Evolutionary conservation across 2,888 invertebrate species (phyloP), one percentile per base, ranked within the genome.

Genomic region (Caenorhabditis sp.): DNA sequence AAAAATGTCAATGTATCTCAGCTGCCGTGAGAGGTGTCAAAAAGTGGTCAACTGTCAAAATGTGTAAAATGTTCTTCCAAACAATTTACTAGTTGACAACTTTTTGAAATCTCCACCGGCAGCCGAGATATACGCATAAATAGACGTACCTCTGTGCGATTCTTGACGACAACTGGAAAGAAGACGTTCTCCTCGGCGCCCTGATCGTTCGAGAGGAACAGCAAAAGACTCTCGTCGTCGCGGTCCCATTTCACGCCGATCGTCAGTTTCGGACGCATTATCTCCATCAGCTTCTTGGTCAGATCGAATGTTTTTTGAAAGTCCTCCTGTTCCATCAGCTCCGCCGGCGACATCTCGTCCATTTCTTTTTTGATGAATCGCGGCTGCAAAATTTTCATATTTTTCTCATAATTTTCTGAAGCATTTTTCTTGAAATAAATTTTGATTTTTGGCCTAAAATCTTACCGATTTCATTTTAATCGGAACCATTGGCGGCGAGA

Each of bases 111-210:
- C n/a, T n/a, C n/a, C n/a, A n/a, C n/a, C n/a, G n/a, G n/a, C n/a
- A n/a, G n/a, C n/a, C n/a, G n/a, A n/a, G n/a, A n/a, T n/a, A n/a
- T n/a, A n/a, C n/a, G n/a, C n/a, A n/a, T n/a, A n/a, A n/a, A n/a
- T n/a, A 35, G 35, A 35, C 9, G 30, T 30, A 72, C 63, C 50
- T 59, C 53, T 32, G 65, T 39, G 13, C 48, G 39, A n/a, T 32
- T 55, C 26, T 37, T 48, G 1, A 63, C 30, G 17, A 63, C 63
- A 30, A 65, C 45, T 35, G 62, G 63, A 50, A 55, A 37, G 37
- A 72, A 73, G 15, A 73, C 63, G 8, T 65, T 56, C 24, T 73
- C 63, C 8, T 50, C 52, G 15, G 43, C 56, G 8, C 63, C 63
- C 15, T 52, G 45, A 20, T 63, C 72, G 20, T 56, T 7, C 11